A percentile compares a stretch with the other conserved stretches of the same genome.
Evolutionary conservation across 1,140 invertebrate genomes (phyloP).

Genomic region (Varroa destructor): DNA sequence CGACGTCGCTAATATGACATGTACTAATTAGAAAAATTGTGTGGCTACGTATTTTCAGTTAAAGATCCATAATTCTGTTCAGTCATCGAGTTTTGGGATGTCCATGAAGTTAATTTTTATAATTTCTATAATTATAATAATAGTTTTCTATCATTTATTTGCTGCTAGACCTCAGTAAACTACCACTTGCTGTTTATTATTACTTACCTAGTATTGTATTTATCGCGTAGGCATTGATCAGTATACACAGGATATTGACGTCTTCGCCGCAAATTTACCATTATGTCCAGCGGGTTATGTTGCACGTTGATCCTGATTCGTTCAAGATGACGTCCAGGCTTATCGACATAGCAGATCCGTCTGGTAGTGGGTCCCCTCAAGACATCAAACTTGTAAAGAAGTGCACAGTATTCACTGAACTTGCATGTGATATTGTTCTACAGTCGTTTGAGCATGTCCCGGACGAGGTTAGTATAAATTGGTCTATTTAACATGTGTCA

Average conservation of each 20-base stretch:
- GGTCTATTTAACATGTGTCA: too few relatives aligned
- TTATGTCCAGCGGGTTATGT: not conserved
- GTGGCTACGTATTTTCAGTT: not conserved
- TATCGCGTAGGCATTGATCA: not conserved
- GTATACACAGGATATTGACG: not conserved
- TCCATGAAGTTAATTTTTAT: too few relatives aligned
- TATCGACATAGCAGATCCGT: not conserved
- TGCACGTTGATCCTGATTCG: not conserved
- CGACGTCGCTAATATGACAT: not conserved
- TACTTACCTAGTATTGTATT: too few relatives aligned
- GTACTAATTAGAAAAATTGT: not conserved
- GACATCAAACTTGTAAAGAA: constrained; percentile 16
- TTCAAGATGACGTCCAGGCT: constrained; percentile 5
- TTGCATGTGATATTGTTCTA: not conserved
- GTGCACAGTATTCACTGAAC: constrained; percentile 5
- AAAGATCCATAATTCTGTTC: not conserved
- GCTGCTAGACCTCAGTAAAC: too few relatives aligned
- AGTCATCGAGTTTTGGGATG: too few relatives aligned
- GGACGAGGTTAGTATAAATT: not conserved
- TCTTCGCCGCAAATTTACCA: not conserved
- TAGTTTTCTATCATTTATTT: too few relatives aligned
- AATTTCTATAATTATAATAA: too few relatives aligned
- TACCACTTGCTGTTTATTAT: too few relatives aligned
- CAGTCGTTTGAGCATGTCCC: not conserved
- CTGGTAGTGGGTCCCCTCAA: not conserved